Evolutionary conservation across 2,797 vertebrate genomes (phyloP), one percentile per base, ranked within the genome.

Genomic region (Phalanger gymnotis): DNA sequence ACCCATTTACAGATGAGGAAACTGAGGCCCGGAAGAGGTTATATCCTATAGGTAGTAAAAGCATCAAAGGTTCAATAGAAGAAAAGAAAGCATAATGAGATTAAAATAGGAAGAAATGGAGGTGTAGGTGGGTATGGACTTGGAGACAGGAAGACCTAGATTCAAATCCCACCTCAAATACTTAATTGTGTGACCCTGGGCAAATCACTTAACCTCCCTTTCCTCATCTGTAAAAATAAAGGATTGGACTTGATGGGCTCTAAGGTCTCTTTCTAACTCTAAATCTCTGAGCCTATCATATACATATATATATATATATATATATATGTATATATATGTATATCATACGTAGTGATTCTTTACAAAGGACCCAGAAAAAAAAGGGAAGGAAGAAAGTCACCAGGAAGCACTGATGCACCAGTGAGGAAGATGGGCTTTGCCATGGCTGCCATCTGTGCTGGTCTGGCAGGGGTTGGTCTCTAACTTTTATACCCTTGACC

Each of bases 371-470:
- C 4, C 57, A 57, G 9, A 96, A 34, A 91, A 25, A 87, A 89
- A 92, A 93, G 66, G 31, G 53, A 90, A 31, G 51, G 34, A n/a
- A 54, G 0, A 52, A 51, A 96, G 61, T 66, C 34, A 66, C 34
- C 25, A 16, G 0, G 91, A 93, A 56, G 47, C 55, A 93, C 0
- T 58, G 25, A 92, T 96, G 96, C 95, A 98, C 96, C 96, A 27
- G 95, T 89, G 53, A 98, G 95, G 54, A 98, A 92, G 93, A 95
- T 55, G 40, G 97, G 34, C 16, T 94, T 98, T 57, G 94, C 96
- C 98, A 97, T 97, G 89, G 90, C 91, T 97, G 94, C 58, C 0
- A 11, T 93, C 47, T 93, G 92, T 90, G 89, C 57, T 87, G 55
- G 19, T 52, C 12, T 13, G 56, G 14, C n/a, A 87, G n/a, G 92